phyloP scores from a whole-genome alignment of 2,113 vertebrate species.

The Pterocles gutturalis region DNA sequence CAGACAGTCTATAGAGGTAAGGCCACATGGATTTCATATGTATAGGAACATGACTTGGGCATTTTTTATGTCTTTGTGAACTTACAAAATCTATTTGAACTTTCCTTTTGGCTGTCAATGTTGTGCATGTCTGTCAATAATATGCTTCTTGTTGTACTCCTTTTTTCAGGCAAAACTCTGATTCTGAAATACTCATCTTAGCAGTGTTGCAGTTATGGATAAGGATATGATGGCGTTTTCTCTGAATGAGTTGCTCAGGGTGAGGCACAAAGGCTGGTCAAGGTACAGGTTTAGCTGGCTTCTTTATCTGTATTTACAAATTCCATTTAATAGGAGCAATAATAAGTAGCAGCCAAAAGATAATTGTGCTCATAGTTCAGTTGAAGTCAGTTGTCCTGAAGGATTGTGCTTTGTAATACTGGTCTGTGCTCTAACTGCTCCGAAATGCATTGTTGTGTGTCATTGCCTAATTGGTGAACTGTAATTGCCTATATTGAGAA shows the following conservation, averaged over 20 bases:
- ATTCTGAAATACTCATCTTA: neutral
- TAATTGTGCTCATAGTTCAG: slow-evolving; percentile 30
- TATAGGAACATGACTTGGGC: slow-evolving; percentile 12
- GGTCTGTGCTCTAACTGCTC: neutral
- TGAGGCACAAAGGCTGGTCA: neutral
- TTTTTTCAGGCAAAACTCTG: neutral
- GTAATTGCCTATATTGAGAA: slow-evolving; percentile 53
- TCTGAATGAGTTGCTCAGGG: neutral
- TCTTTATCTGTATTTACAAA: slow-evolving; percentile 52
- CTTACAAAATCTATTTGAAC: slow-evolving; percentile 47
- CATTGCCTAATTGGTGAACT: slow-evolving; percentile 42
- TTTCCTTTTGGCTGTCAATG: slow-evolving; percentile 42
- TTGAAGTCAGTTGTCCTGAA: slow-evolving; percentile 16
- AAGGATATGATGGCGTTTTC: neutral
- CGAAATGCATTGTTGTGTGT: slow-evolving; percentile 43
- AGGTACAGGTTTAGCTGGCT: neutral
- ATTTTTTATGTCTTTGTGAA: slow-evolving; percentile 53
- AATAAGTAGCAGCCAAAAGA: slow-evolving; percentile 43
- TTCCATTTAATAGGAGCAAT: slow-evolving; percentile 25
- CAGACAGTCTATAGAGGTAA: slow-evolving; percentile 45
- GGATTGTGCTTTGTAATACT: neutral
- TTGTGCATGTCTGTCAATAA: slow-evolving; percentile 17
- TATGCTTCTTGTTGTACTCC: neutral
- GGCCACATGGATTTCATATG: slow-evolving; percentile 55
- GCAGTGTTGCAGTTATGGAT: neutral